phyloP scores from a whole-genome alignment of 92 coral and sea anemone species.

The Phenganax stokvisi region DNA sequence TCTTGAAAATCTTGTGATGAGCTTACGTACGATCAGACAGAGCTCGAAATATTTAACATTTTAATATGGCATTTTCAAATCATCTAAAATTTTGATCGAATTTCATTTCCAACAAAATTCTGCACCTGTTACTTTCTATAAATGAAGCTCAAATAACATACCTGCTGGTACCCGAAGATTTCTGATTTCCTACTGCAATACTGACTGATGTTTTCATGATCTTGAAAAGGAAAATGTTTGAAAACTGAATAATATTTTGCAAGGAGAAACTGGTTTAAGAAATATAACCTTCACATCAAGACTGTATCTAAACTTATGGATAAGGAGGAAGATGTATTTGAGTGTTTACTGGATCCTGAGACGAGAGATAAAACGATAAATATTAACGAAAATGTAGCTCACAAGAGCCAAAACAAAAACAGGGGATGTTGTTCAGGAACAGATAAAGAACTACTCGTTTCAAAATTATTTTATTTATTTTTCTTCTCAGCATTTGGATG shows the following conservation, averaged over 20 bases:
- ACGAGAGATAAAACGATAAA: constrained; percentile 10
- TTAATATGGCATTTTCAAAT: too few relatives aligned
- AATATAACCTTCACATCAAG: background rate
- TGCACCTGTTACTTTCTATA: constrained; percentile 7
- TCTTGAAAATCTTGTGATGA: too few relatives aligned
- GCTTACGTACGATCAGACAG: too few relatives aligned
- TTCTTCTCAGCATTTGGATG: constrained; percentile 95
- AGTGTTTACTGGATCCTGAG: constrained; percentile 3
- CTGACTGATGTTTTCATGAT: background rate
- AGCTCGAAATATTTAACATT: too few relatives aligned
- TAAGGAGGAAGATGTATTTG: constrained; percentile 9
- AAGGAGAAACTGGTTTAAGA: background rate
- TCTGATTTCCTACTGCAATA: background rate
- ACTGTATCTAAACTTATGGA: background rate
- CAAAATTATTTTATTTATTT: constrained; percentile 90
- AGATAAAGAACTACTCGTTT: constrained; percentile 87
- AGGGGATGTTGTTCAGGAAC: constrained; percentile 60
- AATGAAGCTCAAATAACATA: constrained; percentile 12
- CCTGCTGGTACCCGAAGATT: constrained; percentile 30
- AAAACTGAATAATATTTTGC: background rate
- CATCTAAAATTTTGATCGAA: too few relatives aligned
- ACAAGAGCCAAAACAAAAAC: constrained; percentile 24
- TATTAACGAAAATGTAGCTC: constrained; percentile 19
- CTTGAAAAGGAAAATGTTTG: background rate
- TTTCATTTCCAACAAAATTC: background rate